phyloP scores from a whole-genome alignment of 2,797 vertebrate species.

The Synaphobranchus kaupii region DNA sequence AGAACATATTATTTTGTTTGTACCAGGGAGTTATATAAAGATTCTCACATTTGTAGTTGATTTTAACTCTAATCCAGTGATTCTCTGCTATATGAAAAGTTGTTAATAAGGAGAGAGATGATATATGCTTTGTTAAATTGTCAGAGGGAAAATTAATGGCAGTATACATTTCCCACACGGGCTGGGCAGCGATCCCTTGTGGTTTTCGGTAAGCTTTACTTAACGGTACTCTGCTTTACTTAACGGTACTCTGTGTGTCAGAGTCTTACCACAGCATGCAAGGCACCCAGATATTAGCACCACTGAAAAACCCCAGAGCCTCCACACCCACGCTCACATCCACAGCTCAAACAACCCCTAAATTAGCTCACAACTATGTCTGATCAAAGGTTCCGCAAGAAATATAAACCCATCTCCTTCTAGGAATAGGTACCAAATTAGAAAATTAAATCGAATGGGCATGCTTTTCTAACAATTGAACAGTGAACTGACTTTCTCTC shows the following conservation, averaged over 20 bases:
- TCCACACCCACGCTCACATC: constrained; percentile 33
- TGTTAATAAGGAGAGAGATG: constrained; percentile 33
- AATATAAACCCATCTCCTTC: constrained; percentile 15
- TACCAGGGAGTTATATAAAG: constrained; percentile 40
- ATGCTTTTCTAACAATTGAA: not conserved
- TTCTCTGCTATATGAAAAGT: constrained; percentile 39
- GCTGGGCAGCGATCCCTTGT: constrained; percentile 9
- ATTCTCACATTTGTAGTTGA: constrained; percentile 17
- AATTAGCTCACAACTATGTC: constrained; percentile 51
- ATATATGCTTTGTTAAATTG: not conserved
- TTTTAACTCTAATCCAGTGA: constrained; percentile 3
- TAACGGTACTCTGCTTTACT: too few species aligned
- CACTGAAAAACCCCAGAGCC: constrained; percentile 16
- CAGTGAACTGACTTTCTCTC: not conserved
- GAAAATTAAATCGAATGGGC: constrained; percentile 16
- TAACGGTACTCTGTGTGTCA: constrained; percentile 27
- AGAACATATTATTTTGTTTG: constrained; percentile 32
- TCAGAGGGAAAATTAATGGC: constrained; percentile 3
- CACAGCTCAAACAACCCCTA: constrained; percentile 43
- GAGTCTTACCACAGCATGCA: constrained; percentile 35
- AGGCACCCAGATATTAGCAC: not conserved
- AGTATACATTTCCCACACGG: constrained; percentile 35
- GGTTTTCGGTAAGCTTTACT: constrained; percentile 33
- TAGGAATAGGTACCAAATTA: too few species aligned
- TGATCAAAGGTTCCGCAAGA: constrained; percentile 45